phyloP scores from a whole-genome alignment of 2,113 vertebrate genomes.

The Hippocampus zosterae region DNA sequence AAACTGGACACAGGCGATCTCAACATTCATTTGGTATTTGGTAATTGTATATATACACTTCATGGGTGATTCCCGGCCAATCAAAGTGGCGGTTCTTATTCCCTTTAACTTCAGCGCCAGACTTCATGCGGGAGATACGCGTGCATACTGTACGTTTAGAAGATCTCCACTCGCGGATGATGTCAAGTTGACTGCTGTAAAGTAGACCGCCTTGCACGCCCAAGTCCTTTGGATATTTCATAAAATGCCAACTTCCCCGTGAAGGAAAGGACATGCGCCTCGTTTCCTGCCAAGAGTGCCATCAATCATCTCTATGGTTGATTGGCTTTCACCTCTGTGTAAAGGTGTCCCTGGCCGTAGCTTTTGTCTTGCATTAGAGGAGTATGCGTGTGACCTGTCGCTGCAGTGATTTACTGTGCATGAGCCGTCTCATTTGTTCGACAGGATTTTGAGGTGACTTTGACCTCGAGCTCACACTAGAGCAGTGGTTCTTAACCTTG shows the following conservation, averaged over 20 bases:
- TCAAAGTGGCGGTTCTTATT: no score
- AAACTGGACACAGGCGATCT: not conserved
- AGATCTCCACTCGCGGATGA: not conserved
- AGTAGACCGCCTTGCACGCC: no score
- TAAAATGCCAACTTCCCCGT: not conserved
- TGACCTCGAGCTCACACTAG: conserved; percentile 17
- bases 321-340: conserved; percentile 47
- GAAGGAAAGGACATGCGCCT: conserved; percentile 21
- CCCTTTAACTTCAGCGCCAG: no score
- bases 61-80: no score
- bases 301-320: conserved; percentile 42
- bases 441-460: conserved; percentile 13
- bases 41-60: no score
- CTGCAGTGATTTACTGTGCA: conserved; percentile 28
- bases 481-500: not conserved
- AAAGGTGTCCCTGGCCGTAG: conserved; percentile 36
- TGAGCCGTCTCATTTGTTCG: conserved; percentile 26
- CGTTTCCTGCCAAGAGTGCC: conserved; percentile 27
- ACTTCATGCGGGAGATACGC: no score
- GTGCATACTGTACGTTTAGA: no score
- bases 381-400: conserved; percentile 1
- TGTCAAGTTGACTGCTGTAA: no score
- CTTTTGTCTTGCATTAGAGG: conserved; percentile 13
- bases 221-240: conserved; percentile 19
- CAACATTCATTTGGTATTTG: no score